Conservation (phyloP, 2,113 vertebrate genomes). For the Anhinga anhinga region DNA sequence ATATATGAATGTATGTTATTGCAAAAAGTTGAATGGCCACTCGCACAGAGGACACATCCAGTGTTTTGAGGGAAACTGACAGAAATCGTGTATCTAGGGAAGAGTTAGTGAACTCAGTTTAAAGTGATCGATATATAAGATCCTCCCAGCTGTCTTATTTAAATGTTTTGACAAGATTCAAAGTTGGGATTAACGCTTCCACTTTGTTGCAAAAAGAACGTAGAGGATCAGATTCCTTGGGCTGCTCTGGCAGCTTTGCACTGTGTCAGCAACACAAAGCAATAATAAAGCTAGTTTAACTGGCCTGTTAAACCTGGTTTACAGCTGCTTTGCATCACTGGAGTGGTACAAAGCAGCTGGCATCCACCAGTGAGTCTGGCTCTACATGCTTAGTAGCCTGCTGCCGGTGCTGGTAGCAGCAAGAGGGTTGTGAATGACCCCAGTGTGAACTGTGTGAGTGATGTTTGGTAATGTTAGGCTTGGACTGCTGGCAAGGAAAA, state of each 20-base stretch:
- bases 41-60: not conserved
- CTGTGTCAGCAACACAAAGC: not conserved
- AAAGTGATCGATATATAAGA: not conserved
- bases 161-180: slow-evolving; percentile 18
- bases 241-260: not conserved
- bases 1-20: not conserved
- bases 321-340: not conserved
- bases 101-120: not conserved
- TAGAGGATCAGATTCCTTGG: not conserved
- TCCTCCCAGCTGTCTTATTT: not conserved
- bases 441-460: not conserved
- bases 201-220: not conserved
- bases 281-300: not conserved
- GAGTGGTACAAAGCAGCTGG: not conserved
- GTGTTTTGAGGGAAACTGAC: not conserved
- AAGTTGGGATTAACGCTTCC: not conserved
- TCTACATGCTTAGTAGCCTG: not conserved
- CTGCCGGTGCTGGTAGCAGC: not conserved
- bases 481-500: not conserved
- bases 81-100: not conserved
- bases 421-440: not conserved
- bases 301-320: not conserved
- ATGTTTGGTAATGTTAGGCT: not conserved
- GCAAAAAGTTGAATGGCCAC: not conserved
- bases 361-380: not conserved